Base-by-base conservation (phyloP, 2,797 vertebrate species). In the Sebastes hubbsi region DNA sequence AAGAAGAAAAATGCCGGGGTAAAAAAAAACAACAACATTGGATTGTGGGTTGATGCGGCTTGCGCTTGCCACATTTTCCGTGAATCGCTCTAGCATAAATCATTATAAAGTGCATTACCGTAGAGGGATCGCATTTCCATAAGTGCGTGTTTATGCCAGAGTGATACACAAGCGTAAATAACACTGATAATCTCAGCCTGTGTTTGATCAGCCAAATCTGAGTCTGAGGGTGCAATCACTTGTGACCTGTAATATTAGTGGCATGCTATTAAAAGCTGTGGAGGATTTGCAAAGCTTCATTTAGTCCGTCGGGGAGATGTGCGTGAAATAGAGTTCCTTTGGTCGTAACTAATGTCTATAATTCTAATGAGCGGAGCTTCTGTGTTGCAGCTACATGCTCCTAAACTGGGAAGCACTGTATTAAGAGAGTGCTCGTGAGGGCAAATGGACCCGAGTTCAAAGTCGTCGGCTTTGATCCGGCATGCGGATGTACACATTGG, bases 261-360 rank as follows among this genome's bases (percentile, higher is more conserved):
- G 90, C 88, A 85, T 20, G 90, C 94, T 94, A 94, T 94, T 95
- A 94, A 94, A 94, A 94, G 91, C 90, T 87, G 91, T 77, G 76
- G 91, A 92, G 92, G 91, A 94, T 95, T 93, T 92, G 92, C 83
- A 88, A 91, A 89, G 93, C 92, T 92, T 92, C 93, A 95, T 95
- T 95, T 94, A 95, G 89, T 92, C 88, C 81, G 86, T 83, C 62
- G 81, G 89, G 87, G 82, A 92, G 90, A 95, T 90, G 92, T 94
- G 93, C 92, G 87, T 94, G 92, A 94, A 94, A 94, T 94, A 93
- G 92, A 89, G 90, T 94, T 94, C 89, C 91, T 94, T 92, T 94
- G 93, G 88, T 95, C 90, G 92, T 94, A 94, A 93, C 92, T 94
- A 94, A 95, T 94, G 91, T 89, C 88, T 90, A 87, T 92, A 90